Conservation (phyloP, 64 coral and sea anemone species). For the Montipora foliosa region DNA sequence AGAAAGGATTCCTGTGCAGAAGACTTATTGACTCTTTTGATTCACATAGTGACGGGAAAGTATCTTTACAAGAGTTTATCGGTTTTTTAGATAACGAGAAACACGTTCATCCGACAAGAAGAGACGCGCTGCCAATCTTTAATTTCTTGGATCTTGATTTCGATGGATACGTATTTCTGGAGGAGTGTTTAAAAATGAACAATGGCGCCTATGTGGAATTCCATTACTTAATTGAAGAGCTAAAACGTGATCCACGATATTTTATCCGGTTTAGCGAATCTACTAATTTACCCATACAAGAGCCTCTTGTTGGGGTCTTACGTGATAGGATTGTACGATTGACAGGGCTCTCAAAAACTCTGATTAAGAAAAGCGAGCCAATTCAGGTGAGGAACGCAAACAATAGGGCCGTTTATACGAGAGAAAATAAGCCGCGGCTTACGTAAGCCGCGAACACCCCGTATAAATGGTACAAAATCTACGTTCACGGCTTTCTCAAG, state of each 20-base stretch:
- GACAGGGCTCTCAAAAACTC: constrained; percentile 12
- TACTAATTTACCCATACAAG: neutral
- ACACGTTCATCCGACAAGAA: constrained; percentile 8
- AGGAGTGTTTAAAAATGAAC: neutral
- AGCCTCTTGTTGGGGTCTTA: neutral
- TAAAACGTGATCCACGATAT: constrained; percentile 3
- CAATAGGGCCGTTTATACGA: too few relatives aligned
- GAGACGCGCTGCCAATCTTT: constrained; percentile 23
- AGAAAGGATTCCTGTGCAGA: neutral
- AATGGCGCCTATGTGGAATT: neutral
- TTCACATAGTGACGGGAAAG: neutral
- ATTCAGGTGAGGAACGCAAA: constrained; percentile 2
- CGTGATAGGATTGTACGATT: neutral
- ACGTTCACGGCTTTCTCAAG: too few relatives aligned
- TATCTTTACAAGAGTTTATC: constrained; percentile 13
- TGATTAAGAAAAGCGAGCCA: constrained; percentile 34
- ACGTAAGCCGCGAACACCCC: too few relatives aligned
- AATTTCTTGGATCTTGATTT: constrained; percentile 4
- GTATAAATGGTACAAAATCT: too few relatives aligned
- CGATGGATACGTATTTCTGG: neutral
- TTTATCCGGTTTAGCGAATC: constrained; percentile 39
- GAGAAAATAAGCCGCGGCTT: too few relatives aligned
- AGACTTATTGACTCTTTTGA: neutral
- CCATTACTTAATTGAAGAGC: neutral
- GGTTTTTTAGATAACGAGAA: constrained; percentile 8